phyloP scores from a whole-genome alignment of 2,888 invertebrate species.

The Limnephilus marmoratus region DNA sequence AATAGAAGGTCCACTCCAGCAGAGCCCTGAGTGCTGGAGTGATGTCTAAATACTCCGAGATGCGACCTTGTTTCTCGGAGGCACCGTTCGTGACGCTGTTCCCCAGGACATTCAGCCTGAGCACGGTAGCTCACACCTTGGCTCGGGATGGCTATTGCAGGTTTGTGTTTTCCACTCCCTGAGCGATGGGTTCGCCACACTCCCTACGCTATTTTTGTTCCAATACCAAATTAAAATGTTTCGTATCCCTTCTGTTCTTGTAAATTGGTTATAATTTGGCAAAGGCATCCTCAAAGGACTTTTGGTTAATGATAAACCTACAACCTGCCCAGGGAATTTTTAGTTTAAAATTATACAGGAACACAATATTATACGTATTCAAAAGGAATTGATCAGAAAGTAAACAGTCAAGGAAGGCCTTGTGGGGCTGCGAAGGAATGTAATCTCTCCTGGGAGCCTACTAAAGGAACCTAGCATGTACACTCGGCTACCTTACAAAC shows the following conservation, averaged over 20 bases:
- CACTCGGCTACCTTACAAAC: background rate
- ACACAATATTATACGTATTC: background rate
- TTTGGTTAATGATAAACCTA: background rate
- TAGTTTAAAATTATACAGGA: background rate
- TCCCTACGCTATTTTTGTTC: too few species aligned
- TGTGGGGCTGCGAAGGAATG: background rate
- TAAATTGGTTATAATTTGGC: background rate
- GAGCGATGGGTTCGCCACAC: too few species aligned
- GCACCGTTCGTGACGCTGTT: too few species aligned
- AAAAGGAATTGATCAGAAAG: background rate
- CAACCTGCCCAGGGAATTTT: background rate
- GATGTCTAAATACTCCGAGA: too few species aligned
- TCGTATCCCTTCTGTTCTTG: background rate
- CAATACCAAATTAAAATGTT: too few species aligned
- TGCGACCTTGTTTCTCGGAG: too few species aligned
- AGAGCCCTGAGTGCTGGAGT: too few species aligned
- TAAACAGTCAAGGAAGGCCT: background rate
- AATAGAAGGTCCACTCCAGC: too few species aligned
- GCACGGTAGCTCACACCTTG: too few species aligned
- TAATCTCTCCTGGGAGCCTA: conserved; percentile 7
- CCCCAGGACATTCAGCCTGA: too few species aligned
- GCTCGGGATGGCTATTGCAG: too few species aligned
- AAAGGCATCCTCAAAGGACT: background rate
- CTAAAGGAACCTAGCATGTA: background rate
- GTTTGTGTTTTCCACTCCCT: too few species aligned